phyloP scores from a whole-genome alignment of 2,888 invertebrate genomes.

The Strigamia crassipes region DNA sequence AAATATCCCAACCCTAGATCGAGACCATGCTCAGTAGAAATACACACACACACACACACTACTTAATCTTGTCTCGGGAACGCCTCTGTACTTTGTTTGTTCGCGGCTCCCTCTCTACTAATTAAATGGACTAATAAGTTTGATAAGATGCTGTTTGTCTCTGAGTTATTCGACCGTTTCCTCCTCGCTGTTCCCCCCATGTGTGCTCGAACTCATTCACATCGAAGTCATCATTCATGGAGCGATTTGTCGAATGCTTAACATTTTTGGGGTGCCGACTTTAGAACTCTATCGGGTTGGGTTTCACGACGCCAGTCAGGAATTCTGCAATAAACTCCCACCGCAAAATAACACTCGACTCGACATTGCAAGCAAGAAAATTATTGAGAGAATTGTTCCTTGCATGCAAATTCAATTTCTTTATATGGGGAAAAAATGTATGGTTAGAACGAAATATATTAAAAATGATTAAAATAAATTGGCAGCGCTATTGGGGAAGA shows the following conservation, averaged over 20 bases:
- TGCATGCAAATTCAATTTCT: slow-evolving; percentile 28
- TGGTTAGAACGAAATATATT: neutral
- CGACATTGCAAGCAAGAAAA: slow-evolving; percentile 4
- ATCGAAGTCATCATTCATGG: slow-evolving; percentile 35
- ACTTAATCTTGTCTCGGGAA: neutral
- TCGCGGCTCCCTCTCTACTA: neutral
- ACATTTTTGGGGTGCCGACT: slow-evolving; percentile 29
- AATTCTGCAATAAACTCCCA: slow-evolving; percentile 39
- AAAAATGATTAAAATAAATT: neutral
- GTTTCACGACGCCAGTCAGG: slow-evolving; percentile 40
- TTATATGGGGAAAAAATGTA: neutral
- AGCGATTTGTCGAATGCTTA: slow-evolving; percentile 40
- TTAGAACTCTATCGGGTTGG: slow-evolving; percentile 33
- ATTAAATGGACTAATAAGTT: slow-evolving; percentile 22
- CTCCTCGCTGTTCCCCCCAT: neutral
- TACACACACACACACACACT: neutral
- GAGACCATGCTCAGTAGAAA: neutral
- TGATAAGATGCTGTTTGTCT: slow-evolving; percentile 12
- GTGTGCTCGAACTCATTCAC: neutral
- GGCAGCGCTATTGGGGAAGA: neutral
- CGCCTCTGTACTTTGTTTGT: slow-evolving; percentile 8
- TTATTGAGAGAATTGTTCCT: slow-evolving; percentile 35
- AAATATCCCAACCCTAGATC: slow-evolving; percentile 5
- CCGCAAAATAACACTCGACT: slow-evolving; percentile 32
- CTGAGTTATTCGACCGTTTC: neutral